Percentiles rank a stretch among this genome's conserved stretches.
These are phyloP conservation scores for Tringa solitaria DNA, from an alignment of 2,113 vertebrate genomes.

Conservation along the genomic window DNA sequence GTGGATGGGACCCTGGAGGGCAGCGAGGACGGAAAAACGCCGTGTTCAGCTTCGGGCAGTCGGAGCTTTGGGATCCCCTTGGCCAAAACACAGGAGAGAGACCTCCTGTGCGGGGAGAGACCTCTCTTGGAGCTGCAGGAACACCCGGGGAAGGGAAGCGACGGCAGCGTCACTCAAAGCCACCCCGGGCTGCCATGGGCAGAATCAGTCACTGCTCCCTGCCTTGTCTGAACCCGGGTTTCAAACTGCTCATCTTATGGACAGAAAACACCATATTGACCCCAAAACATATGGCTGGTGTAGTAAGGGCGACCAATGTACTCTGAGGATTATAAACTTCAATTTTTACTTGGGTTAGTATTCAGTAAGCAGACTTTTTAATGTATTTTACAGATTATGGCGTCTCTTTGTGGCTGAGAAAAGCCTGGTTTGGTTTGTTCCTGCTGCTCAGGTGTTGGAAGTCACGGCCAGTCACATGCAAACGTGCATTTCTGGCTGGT, in stretches of 20 bases:
- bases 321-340: background rate
- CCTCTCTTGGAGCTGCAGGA: background rate
- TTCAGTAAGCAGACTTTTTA: background rate
- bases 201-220: background rate
- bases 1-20: background rate
- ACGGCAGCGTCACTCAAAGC: rapidly evolving
- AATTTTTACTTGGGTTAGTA: background rate
- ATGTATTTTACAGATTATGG: background rate
- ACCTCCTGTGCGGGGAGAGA: rapidly evolving
- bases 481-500: background rate
- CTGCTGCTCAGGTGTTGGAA: background rate
- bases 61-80: background rate
- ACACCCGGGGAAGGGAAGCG: background rate
- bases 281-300: background rate
- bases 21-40: background rate
- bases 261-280: background rate
- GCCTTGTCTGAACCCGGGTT: background rate
- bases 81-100: rapidly evolving
- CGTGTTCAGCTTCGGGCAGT: background rate
- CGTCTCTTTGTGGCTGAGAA: background rate
- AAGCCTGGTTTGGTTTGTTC: background rate
- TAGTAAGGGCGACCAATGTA: background rate
- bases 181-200: background rate
- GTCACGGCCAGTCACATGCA: background rate
- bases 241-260: background rate